Evolutionary conservation across 1,140 invertebrate genomes (phyloP).

Genomic region (Drosophila simulans): DNA sequence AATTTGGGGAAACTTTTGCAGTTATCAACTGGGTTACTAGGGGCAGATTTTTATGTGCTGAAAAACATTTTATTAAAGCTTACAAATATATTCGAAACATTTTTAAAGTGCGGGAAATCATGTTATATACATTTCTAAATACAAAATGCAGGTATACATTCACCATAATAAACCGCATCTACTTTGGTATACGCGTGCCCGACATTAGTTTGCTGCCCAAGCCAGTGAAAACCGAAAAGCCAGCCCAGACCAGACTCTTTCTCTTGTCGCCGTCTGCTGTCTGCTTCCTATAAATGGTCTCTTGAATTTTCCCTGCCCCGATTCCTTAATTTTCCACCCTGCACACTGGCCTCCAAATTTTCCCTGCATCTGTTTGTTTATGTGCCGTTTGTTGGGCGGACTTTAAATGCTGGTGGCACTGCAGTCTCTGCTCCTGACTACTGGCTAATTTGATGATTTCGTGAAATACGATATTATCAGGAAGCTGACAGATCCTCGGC

Average conservation of each 20-base stretch:
- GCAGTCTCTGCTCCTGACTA: conserved; percentile 40
- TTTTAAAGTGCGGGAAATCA: no score
- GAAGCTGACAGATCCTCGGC: conserved; percentile 33
- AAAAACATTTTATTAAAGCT: not conserved
- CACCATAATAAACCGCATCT: not conserved
- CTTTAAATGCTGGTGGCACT: conserved; percentile 37
- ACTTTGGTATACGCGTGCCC: not conserved
- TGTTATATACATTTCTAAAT: not conserved
- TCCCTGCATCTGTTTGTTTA: conserved; percentile 32
- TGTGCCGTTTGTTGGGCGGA: conserved; percentile 16
- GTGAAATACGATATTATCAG: conserved; percentile 47
- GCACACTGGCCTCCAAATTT: not conserved
- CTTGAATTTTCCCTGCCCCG: not conserved
- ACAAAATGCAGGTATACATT: not conserved
- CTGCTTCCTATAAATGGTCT: conserved; percentile 10
- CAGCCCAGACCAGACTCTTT: conserved; percentile 6
- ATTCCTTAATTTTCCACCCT: not conserved
- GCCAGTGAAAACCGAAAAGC: conserved; percentile 7
- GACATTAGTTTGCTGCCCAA: conserved; percentile 9
- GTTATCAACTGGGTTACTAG: conserved; percentile 23
- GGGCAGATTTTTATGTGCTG: not conserved
- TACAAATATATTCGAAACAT: not conserved
- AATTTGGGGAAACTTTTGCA: conserved; percentile 11
- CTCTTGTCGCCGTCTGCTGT: conserved; percentile 30
- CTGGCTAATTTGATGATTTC: conserved; percentile 56